These are phyloP conservation scores for Dendronephthya gigantea DNA, from an alignment of 64 coral and sea anemone genomes.

Conservation along the genomic window DNA sequence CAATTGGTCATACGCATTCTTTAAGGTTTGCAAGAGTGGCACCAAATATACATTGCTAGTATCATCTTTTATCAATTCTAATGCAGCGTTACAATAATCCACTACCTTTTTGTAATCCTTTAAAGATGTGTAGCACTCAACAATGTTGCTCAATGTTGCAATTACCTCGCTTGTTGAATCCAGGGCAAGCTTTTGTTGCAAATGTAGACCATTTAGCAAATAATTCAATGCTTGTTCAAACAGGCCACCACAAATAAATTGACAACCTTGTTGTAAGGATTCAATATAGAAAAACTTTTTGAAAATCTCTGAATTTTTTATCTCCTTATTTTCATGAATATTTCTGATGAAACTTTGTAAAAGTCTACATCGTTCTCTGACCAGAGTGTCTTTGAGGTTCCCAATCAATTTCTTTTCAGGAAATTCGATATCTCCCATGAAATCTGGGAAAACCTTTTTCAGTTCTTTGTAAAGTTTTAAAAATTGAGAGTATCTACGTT, in stretches of 20 bases:
- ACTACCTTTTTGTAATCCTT: slow-evolving; percentile 62
- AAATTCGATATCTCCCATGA: slow-evolving; percentile 52
- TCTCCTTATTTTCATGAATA: slow-evolving; percentile 44
- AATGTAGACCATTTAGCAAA: slow-evolving; percentile 67
- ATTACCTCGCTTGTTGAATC: slow-evolving; percentile 64
- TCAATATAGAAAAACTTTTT: slow-evolving; percentile 91
- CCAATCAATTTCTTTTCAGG: slow-evolving; percentile 78
- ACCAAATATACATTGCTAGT: slow-evolving; percentile 55
- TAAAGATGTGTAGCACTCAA: slow-evolving; percentile 57
- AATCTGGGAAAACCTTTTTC: slow-evolving; percentile 53
- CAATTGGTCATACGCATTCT: slow-evolving; percentile 44
- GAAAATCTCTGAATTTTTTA: slow-evolving; percentile 43
- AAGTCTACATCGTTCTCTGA: slow-evolving; percentile 40
- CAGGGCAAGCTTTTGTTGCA: slow-evolving; percentile 71
- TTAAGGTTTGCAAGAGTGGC: slow-evolving; percentile 38
- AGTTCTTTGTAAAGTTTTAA: slow-evolving; percentile 68
- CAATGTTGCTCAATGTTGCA: slow-evolving; percentile 69
- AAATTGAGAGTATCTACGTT: slow-evolving; percentile 85
- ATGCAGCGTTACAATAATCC: slow-evolving; percentile 57
- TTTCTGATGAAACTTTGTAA: slow-evolving; percentile 63
- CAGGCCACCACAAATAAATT: slow-evolving; percentile 66
- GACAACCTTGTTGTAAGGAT: slow-evolving; percentile 51
- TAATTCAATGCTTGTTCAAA: slow-evolving; percentile 56
- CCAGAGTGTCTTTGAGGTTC: slow-evolving; percentile 57
- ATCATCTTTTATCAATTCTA: slow-evolving; percentile 54